Base-by-base conservation (phyloP, 2,113 vertebrate genomes). In the Caranx melampygus region DNA sequence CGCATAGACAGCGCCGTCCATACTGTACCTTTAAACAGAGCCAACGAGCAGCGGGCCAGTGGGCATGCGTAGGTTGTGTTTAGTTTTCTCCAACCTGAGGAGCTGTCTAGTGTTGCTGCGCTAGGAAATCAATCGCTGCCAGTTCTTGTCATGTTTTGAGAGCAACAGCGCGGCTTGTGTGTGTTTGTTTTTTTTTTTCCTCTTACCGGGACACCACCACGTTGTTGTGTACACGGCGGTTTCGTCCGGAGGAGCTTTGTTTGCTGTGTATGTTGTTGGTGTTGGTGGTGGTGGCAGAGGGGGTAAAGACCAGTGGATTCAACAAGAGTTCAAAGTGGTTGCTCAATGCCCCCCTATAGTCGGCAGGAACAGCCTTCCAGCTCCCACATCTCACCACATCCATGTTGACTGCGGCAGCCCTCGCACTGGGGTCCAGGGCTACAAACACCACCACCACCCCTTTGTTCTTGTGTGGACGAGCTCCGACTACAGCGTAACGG, bases 1-100 rank as follows among this genome's bases (percentile, higher is more conserved):
- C 75, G 83, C 85, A 86, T 78, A 51, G 4, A n/a, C 15, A 37
- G 35, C 10, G 61, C 3, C 2, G 1, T 21, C 6, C 26, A 51
- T 75, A 14, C 91, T 93, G 88, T 91, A 13, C 81, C 93, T 95
- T 95, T 95, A 95, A 94, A 90, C 63, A 14, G 16, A 63, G 10
- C 2, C 18, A 2, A 4, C 3, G 0, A 2, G 6, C 11, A 71
- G 14, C 63, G 37, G 87, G 3, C 6, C 12, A 81, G 14, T 70
- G 44, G 91, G 90, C 94, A 91, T 88, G 94, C 93, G 93, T 87
- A 62, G 7, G 5, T 12, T 47, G 47, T 91, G 90, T 94, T 94
- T 93, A 84, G 92, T 89, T 93, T 89, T 87, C 82, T 85, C 81
- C 86, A 92, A 93, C 87, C 92, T 90, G 88, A 94, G 79, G 88